Base-by-base conservation (phyloP, 2,797 vertebrate genomes). In the Crocodylus rhombifer region DNA sequence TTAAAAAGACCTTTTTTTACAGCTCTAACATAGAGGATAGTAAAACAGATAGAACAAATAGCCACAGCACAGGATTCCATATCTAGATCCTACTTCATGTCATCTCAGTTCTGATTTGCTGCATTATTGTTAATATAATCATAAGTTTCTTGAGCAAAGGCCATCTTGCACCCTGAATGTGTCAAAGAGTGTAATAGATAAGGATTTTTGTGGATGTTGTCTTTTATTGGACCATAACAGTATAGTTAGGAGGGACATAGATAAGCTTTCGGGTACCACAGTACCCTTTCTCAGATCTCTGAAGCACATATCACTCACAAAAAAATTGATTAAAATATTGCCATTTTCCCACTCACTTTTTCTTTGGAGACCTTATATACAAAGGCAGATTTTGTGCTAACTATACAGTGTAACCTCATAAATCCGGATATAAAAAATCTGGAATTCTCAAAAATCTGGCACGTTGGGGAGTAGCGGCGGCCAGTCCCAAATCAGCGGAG, bases 311-410 rank as follows among this genome's bases (percentile, higher is more conserved):
- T 51, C 10, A 10, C 42, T 51, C 10, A 97, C 96, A 95, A 98
- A 98, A 97, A 95, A 93, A 97, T 96, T 98, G 96, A 97, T 97
- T 97, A 96, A 97, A 97, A 97, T 98, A 97, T 96, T 98, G 95
- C 97, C 94, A 97, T 97, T 98, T 98, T 98, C 97, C 97, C 97
- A 97, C 98, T 98, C 97, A 93, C 94, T 97, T 98, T 98, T 98
- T 96, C 97, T 98, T 89, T 94, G 93, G 97, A 98, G 97, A 98
- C 96, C 96, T 98, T 97, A 98, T 98, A 97, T 89, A 95, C 95
- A 97, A 97, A 98, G 96, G 97, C 97, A 98, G 97, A 97, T 97
- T 98, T 97, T 97, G 96, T 97, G 96, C 96, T 98, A 98, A 98
- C 97, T 96, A 76, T 51, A 51, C 42, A 51, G 42, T 51, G 42